Evolutionary conservation across 1,140 invertebrate genomes (phyloP).

Genomic region (Neodiprion fabricii): DNA sequence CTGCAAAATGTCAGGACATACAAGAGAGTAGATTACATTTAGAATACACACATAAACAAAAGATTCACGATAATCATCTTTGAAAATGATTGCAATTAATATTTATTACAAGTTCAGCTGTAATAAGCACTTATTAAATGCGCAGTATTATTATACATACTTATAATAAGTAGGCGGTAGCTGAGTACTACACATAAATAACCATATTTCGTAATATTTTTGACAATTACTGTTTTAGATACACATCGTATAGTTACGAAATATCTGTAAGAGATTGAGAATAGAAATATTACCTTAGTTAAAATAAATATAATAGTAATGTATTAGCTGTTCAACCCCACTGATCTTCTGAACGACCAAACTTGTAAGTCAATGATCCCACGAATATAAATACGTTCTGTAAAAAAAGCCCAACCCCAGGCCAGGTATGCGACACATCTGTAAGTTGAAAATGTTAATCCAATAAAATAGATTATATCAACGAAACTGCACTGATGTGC

Average conservation of each 20-base stretch:
- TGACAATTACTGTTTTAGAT: not conserved
- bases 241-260: not conserved
- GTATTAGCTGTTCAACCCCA: slow-evolving; percentile 64
- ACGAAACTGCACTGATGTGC: not conserved
- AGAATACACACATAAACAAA: too few species aligned
- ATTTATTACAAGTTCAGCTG: too few species aligned
- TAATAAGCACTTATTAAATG: not conserved
- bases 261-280: not conserved
- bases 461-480: slow-evolving; percentile 22
- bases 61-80: too few species aligned
- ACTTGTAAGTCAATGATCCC: slow-evolving; percentile 90
- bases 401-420: slow-evolving; percentile 90
- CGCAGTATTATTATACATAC: not conserved
- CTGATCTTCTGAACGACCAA: slow-evolving; percentile 90
- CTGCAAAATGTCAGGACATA: too few species aligned
- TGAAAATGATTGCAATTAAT: too few species aligned
- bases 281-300: too few species aligned
- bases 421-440: slow-evolving; percentile 67
- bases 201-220: too few species aligned
- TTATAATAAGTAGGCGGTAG: not conserved
- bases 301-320: slow-evolving; percentile 1
- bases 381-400: slow-evolving; percentile 96
- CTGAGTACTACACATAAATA: not conserved
- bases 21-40: too few species aligned
- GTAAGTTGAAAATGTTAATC: slow-evolving; percentile 19